Percentiles rank a stretch among this genome's conserved stretches.
Conservation (phyloP, 2,888 invertebrate genomes). For the Pedicia rivosa region DNA sequence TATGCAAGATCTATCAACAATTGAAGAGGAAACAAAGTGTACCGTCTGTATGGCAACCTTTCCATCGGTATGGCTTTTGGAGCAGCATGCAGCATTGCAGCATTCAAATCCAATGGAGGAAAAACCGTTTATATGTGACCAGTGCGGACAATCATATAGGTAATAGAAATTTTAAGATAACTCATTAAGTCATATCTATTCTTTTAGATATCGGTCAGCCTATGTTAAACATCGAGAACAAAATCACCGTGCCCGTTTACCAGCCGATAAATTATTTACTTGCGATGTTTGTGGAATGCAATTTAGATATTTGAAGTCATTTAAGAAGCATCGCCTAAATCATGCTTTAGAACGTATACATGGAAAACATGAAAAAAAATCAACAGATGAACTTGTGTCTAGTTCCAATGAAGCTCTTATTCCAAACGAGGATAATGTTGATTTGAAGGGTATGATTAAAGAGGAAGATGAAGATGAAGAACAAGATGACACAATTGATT, state of each 20-base stretch:
- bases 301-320: constrained; percentile 68
- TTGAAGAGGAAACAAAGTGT: constrained; percentile 43
- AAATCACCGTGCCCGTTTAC: constrained; percentile 71
- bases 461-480: constrained; percentile 37
- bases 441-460: constrained; percentile 37
- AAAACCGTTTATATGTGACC: constrained; percentile 82
- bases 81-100: constrained; percentile 71
- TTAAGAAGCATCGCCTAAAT: constrained; percentile 77
- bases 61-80: constrained; percentile 73
- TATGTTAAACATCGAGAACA: constrained; percentile 74
- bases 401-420: constrained; percentile 52
- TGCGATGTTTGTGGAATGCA: constrained; percentile 89
- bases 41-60: constrained; percentile 74
- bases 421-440: constrained; percentile 39
- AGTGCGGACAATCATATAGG: constrained; percentile 79
- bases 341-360: constrained; percentile 73
- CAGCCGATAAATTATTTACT: constrained; percentile 78
- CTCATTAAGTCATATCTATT: no score
- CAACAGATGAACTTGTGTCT: constrained; percentile 44
- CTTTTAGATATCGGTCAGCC: constrained; percentile 54
- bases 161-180: not conserved
- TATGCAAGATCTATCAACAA: constrained; percentile 14
- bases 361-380: constrained; percentile 38
- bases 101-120: constrained; percentile 60
- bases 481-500: constrained; percentile 60